A percentile compares a stretch with the other conserved stretches of the same genome.
Conservation (phyloP, 2,797 vertebrate species). For the Coranthus polyacanthus region DNA sequence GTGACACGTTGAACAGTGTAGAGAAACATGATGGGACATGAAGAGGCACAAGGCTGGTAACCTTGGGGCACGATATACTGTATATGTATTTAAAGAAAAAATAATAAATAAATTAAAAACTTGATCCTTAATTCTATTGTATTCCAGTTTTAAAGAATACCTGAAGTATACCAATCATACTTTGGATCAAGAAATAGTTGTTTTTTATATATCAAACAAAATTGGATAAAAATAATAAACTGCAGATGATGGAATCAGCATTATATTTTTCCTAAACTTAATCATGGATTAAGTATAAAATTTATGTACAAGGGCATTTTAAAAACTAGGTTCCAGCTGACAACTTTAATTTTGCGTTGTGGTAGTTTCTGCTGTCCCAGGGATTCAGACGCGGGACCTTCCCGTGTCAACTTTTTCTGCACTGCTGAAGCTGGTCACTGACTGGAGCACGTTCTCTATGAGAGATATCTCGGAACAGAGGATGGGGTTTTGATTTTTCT, state of each 20-base stretch:
- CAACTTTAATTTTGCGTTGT: constrained; percentile 49
- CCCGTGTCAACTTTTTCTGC: constrained; percentile 67
- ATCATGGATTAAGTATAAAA: constrained; percentile 35
- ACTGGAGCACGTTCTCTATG: constrained; percentile 66
- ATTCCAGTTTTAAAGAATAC: constrained; percentile 52
- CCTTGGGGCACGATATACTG: constrained; percentile 42
- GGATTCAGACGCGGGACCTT: constrained; percentile 55
- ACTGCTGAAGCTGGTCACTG: constrained; percentile 77
- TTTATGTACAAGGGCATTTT: constrained; percentile 36
- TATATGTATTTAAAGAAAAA: constrained; percentile 62
- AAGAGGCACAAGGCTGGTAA: constrained; percentile 70
- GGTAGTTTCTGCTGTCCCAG: constrained; percentile 58
- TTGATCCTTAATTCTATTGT: constrained; percentile 44
- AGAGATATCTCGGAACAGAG: constrained; percentile 67
- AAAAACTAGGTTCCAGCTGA: constrained; percentile 49
- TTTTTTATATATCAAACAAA: constrained; percentile 36
- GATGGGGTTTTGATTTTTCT: constrained; percentile 62
- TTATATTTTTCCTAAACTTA: constrained; percentile 49
- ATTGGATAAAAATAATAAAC: constrained; percentile 42
- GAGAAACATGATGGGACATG: constrained; percentile 40
- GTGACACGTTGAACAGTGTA: constrained; percentile 62
- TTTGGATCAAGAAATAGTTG: background rate
- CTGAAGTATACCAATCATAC: constrained; percentile 30
- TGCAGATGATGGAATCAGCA: constrained; percentile 55
- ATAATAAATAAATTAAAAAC: constrained; percentile 26